Evolutionary conservation across 2,888 invertebrate genomes (phyloP).

Genomic region (Steinernema hermaphroditum): DNA sequence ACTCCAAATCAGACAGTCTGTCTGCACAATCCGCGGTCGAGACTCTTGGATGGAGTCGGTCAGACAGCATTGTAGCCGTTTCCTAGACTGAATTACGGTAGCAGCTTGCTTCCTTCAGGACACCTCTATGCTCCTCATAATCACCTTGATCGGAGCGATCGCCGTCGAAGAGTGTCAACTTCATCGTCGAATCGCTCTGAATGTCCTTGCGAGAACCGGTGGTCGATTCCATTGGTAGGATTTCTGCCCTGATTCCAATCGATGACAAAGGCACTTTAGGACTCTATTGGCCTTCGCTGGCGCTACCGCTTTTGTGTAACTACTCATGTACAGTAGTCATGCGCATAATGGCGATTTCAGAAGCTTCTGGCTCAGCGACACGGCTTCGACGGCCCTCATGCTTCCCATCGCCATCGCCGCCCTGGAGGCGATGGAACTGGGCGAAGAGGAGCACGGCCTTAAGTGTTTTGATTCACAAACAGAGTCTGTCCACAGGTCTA

Average conservation of each 20-base stretch:
- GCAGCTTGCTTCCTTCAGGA: slow-evolving; percentile 44
- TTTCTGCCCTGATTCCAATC: not conserved
- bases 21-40: too few relatives aligned
- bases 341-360: slow-evolving; percentile 34
- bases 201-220: slow-evolving; percentile 49
- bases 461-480: too few relatives aligned
- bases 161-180: slow-evolving; percentile 54
- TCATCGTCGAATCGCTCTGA: slow-evolving; percentile 52
- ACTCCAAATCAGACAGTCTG: too few relatives aligned
- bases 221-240: slow-evolving; percentile 51
- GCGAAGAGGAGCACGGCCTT: slow-evolving; percentile 3
- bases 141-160: slow-evolving; percentile 50
- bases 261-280: slow-evolving; percentile 25
- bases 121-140: slow-evolving; percentile 52
- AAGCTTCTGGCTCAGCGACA: slow-evolving; percentile 66
- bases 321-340: not conserved
- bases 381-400: slow-evolving; percentile 79
- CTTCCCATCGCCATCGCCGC: slow-evolving; percentile 86
- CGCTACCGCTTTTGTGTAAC: slow-evolving; percentile 53
- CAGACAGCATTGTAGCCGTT: too few relatives aligned
- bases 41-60: too few relatives aligned
- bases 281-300: slow-evolving; percentile 55
- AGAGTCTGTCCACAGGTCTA: not conserved
- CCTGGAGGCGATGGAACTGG: slow-evolving; percentile 74
- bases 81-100: not conserved